phyloP scores from a whole-genome alignment of 2,797 vertebrate genomes.

The Eurystomus glaucurus region DNA sequence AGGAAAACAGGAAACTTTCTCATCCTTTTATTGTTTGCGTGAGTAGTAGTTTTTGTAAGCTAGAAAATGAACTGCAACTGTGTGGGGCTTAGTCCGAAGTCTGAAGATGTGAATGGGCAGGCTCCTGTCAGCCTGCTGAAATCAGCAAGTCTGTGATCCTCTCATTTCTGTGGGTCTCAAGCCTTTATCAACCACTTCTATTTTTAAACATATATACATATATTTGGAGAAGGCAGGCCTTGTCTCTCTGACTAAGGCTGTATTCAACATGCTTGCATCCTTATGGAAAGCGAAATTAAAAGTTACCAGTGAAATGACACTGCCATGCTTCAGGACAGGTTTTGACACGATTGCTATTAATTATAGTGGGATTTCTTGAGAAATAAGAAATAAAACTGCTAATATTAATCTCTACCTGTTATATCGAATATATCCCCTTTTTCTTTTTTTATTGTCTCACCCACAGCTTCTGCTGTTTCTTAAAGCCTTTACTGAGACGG shows the following conservation, averaged over 20 bases:
- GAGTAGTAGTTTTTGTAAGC: background rate
- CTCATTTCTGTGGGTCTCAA: background rate
- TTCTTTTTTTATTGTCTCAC: conserved; percentile 3
- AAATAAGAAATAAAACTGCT: background rate
- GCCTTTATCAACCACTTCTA: background rate
- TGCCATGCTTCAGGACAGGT: background rate
- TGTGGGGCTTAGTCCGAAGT: background rate
- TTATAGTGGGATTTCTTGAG: background rate
- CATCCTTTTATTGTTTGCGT: background rate
- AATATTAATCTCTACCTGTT: background rate
- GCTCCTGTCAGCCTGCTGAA: background rate
- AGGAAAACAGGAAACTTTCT: conserved; percentile 5
- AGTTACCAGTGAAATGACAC: background rate
- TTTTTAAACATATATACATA: fast-evolving
- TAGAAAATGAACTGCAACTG: background rate
- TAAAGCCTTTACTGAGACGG: conserved; percentile 92
- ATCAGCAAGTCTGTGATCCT: background rate
- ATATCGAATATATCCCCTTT: background rate
- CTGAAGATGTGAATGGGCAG: background rate
- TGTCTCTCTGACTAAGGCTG: background rate
- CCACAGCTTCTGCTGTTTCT: conserved; percentile 92
- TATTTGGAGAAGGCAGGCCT: background rate
- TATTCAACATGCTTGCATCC: background rate
- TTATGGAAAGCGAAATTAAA: background rate
- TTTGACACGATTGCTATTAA: background rate